Evolutionary conservation across 2,113 vertebrate species (phyloP).

Genomic region (Pandion haliaetus): DNA sequence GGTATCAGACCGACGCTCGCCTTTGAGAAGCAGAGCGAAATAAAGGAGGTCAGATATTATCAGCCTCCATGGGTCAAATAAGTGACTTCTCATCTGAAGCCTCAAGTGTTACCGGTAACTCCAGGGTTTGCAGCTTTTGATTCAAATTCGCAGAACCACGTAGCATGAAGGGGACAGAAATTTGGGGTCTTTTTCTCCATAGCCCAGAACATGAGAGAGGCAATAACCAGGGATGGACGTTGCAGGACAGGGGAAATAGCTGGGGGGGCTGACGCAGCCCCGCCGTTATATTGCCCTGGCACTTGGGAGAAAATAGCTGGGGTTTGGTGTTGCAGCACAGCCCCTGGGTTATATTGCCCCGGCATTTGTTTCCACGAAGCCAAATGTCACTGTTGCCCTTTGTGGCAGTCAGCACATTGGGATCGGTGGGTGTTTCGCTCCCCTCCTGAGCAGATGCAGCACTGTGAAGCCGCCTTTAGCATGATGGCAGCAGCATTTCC

Average conservation of each 20-base stretch:
- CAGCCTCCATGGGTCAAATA: background rate
- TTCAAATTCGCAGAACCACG: background rate
- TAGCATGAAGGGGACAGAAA: background rate
- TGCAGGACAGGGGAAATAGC: background rate
- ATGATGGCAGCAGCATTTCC: background rate
- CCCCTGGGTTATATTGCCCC: background rate
- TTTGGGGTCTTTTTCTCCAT: background rate
- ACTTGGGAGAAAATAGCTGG: background rate
- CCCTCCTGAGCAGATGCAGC: background rate
- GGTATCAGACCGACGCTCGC: fast-evolving
- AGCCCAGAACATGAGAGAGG: background rate
- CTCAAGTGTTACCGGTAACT: background rate
- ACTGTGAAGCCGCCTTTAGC: background rate
- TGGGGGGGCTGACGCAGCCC: background rate
- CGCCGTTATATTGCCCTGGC: fast-evolving
- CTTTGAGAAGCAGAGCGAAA: background rate
- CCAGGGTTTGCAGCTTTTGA: background rate
- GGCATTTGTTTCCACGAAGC: background rate
- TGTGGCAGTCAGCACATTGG: background rate
- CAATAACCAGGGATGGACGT: background rate
- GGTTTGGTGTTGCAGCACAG: background rate
- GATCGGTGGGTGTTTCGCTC: background rate
- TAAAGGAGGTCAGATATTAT: slow-evolving; percentile 52
- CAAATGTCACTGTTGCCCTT: background rate
- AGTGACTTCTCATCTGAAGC: background rate